Conservation (phyloP, 2,888 invertebrate genomes). For the Ariolimax columbianus region DNA sequence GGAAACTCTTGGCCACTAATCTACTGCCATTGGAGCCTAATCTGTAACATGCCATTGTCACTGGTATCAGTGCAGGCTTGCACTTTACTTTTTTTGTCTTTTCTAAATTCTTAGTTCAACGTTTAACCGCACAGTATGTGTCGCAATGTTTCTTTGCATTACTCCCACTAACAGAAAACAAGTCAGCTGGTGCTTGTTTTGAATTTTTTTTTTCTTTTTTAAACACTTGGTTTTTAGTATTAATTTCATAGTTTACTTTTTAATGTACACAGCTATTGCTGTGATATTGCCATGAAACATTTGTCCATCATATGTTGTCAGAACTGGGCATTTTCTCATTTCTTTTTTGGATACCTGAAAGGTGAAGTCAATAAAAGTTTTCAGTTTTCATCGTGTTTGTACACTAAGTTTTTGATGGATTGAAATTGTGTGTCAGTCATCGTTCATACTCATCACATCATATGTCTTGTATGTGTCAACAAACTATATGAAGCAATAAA, state of each 20-base stretch:
- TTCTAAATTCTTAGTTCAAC: background rate
- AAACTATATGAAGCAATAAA: too few relatives aligned
- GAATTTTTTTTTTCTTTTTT: background rate
- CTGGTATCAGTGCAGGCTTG: background rate
- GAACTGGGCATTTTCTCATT: background rate
- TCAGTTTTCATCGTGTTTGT: too few relatives aligned
- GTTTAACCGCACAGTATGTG: background rate
- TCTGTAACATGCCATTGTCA: background rate
- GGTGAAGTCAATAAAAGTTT: slow-evolving; percentile 1
- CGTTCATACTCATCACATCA: too few relatives aligned
- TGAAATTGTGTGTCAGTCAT: too few relatives aligned
- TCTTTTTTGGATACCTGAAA: background rate
- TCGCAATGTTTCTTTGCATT: background rate
- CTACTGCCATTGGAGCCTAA: background rate
- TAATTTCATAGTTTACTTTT: background rate
- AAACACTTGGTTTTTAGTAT: background rate
- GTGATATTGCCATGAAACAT: slow-evolving; percentile 5
- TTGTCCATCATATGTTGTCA: background rate
- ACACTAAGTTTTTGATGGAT: too few relatives aligned
- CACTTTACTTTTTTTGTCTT: background rate
- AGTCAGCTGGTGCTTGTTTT: background rate
- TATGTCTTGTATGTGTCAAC: too few relatives aligned
- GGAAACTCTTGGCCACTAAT: slow-evolving; percentile 73
- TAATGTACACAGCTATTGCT: slow-evolving; percentile 5
- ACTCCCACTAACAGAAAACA: background rate